A percentile compares a stretch with the other conserved stretches of the same genome.
phyloP scores from a whole-genome alignment of 1,140 invertebrate genomes.

The Panagrolaimus sp. region DNA sequence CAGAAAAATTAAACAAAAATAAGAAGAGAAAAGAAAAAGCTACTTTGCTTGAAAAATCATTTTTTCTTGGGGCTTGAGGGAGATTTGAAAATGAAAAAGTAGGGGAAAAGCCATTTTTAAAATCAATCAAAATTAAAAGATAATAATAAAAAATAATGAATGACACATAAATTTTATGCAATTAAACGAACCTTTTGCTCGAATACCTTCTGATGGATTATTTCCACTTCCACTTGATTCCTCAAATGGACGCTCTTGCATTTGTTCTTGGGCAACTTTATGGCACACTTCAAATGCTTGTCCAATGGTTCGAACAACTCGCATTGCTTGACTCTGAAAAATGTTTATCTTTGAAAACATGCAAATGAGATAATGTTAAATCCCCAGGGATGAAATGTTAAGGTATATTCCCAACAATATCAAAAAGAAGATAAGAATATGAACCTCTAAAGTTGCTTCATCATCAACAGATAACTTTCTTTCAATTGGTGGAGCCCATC shows the following conservation, averaged over 20 bases:
- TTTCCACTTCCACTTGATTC: not conserved
- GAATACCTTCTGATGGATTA: constrained; percentile 11
- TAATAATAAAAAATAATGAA: constrained; percentile 17
- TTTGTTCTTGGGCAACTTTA: constrained; percentile 66
- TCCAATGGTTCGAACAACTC: constrained; percentile 90
- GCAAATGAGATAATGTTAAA: too few relatives aligned
- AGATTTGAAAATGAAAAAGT: not conserved
- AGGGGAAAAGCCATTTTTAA: not conserved
- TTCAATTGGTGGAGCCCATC: constrained; percentile 41
- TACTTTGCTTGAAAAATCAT: not conserved
- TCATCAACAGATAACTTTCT: constrained; percentile 38
- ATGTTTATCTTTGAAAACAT: too few relatives aligned
- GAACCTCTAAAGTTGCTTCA: constrained; percentile 42
- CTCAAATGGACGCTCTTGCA: constrained; percentile 38
- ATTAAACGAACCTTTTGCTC: constrained; percentile 1
- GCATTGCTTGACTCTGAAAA: constrained; percentile 87
- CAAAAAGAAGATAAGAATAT: not conserved
- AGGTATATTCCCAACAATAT: not conserved
- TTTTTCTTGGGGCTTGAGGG: not conserved
- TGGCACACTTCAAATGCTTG: constrained; percentile 99
- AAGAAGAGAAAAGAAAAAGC: not conserved
- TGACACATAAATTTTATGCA: not conserved
- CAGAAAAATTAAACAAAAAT: constrained; percentile 14
- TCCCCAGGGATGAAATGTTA: too few relatives aligned
- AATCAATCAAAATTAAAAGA: constrained; percentile 4